Evolutionary conservation across 1,140 invertebrate species (phyloP), one percentile per base, ranked within the genome.

Genomic region (Andricus grossulariae): DNA sequence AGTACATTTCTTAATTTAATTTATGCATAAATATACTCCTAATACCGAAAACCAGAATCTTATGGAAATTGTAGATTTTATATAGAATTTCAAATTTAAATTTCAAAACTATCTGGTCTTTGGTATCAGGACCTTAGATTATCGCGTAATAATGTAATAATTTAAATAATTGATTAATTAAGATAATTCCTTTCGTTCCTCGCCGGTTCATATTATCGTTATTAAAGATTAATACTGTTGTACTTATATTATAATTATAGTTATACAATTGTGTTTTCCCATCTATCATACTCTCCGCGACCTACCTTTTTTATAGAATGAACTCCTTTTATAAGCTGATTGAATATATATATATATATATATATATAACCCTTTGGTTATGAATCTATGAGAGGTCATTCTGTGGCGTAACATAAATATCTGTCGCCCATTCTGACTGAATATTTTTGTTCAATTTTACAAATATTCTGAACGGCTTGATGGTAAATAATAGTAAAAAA

Each of bases 191-290:
- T 80, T 80, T 81, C 70, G 81, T 79, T 76, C 75, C 77, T 82
- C 79, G 74, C 32, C 21, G 3, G 15, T 81, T 81, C 75, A 73
- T 74, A 71, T 80, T 78, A 80, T 82, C 66, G 78, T 84, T 84
- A 83, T 81, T 83, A 83, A 85, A 79, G 84, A 84, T 86, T 88
- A 90, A 90, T 90, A 90, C 86, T 88, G 87, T 85, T 85, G 80
- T 82, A 83, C 84, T 86, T 85, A 86, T 82, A 86, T 87, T 84
- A 83, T 87, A 82, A 83, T 79, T 82, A 80, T 83, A 78, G 82
- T 84, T 80, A 52, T 82, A 83, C 78, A 76, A 74, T 79, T 80
- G 50, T 82, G 55, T 15, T 82, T 81, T 76, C 15, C 66, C 45
- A 18, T 25, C 50, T 60, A 60, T 60, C 57, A 60, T 60, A 60